Conservation (phyloP, 2,888 invertebrate species). For the Drosophila fulvimacula region DNA sequence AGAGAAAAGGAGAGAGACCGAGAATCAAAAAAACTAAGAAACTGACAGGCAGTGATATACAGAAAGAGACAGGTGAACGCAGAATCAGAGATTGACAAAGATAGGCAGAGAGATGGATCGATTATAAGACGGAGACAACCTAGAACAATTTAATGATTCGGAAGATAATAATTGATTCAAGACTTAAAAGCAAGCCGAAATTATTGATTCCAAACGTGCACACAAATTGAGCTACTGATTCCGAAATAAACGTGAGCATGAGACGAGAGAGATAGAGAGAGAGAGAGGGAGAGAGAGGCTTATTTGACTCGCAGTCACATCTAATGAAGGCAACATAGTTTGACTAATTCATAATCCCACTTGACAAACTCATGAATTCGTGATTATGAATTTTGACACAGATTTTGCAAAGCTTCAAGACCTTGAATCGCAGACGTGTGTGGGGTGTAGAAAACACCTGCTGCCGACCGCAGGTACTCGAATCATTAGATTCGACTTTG, state of each 20-base stretch:
- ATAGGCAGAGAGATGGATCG: not conserved
- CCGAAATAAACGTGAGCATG: too few relatives aligned
- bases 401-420: conserved; percentile 4
- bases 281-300: not conserved
- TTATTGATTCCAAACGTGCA: not conserved
- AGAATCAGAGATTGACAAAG: not conserved
- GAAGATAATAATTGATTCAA: not conserved
- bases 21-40: not conserved
- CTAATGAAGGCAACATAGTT: conserved; percentile 2
- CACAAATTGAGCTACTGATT: not conserved
- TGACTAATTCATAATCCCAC: conserved; percentile 1
- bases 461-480: conserved; percentile 6
- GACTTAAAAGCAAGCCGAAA: not conserved
- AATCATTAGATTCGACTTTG: not conserved
- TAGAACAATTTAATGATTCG: not conserved
- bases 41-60: not conserved
- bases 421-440: conserved; percentile 17
- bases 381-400: conserved; percentile 11
- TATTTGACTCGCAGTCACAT: not conserved
- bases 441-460: conserved; percentile 7
- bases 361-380: conserved; percentile 4
- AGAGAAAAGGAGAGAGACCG: not conserved
- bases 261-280: too few relatives aligned
- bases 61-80: too few relatives aligned
- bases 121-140: not conserved